phyloP scores from a whole-genome alignment of 2,113 vertebrate genomes.

The Oreochromis tanganicae region DNA sequence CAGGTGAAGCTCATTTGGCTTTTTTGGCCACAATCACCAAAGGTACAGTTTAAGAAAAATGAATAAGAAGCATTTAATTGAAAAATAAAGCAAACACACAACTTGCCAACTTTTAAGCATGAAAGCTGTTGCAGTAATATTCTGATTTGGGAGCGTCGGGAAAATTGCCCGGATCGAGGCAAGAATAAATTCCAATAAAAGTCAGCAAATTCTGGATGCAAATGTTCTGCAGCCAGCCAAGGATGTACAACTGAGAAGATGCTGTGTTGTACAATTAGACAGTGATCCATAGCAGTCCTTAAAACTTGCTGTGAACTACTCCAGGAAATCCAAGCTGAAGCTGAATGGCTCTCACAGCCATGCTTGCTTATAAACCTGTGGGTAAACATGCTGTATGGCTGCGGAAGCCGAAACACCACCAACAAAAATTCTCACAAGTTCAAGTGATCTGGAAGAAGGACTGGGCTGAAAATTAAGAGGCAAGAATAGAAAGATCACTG shows the following conservation, averaged over 20 bases:
- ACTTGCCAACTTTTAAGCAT: neutral
- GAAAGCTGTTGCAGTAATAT: neutral
- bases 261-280: neutral
- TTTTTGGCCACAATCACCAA: neutral
- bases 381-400: neutral
- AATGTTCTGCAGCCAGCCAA: neutral
- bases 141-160: neutral
- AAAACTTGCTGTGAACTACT: neutral
- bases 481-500: neutral
- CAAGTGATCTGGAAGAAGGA: neutral
- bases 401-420: neutral
- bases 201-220: neutral
- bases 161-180: neutral
- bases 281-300: neutral
- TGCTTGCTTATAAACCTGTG: neutral
- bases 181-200: neutral
- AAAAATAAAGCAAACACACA: neutral
- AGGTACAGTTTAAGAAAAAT: neutral
- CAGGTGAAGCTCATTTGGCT: neutral
- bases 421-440: neutral
- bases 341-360: neutral
- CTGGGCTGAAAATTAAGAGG: neutral
- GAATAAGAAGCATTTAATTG: neutral
- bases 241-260: neutral
- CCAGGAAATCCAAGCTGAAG: neutral